These are phyloP conservation scores for Ceratina australensis DNA, from an alignment of 1,140 invertebrate species.

Conservation along the genomic window DNA sequence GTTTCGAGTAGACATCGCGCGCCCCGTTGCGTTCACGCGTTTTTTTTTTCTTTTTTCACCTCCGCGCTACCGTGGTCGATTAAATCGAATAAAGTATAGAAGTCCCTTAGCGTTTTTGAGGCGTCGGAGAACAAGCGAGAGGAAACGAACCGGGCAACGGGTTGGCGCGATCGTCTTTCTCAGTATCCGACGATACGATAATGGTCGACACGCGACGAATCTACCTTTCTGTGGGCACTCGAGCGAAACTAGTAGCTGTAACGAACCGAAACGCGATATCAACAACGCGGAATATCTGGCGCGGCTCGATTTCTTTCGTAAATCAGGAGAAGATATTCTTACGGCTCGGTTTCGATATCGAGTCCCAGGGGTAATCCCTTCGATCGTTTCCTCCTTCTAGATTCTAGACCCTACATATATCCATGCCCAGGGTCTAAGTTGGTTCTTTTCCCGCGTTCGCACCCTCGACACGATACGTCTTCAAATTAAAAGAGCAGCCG, in stretches of 20 bases:
- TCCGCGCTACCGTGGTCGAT: background rate
- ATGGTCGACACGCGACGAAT: constrained; percentile 32
- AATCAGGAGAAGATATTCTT: constrained; percentile 67
- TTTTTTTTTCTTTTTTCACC: background rate
- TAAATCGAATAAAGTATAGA: background rate
- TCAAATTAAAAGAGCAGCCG: constrained; percentile 69
- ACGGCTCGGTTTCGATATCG: constrained; percentile 65
- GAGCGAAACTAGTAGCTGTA: constrained; percentile 15
- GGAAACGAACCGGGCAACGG: background rate
- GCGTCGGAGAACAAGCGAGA: background rate
- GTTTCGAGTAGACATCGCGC: background rate
- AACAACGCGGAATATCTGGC: constrained; percentile 33
- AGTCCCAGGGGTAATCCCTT: constrained; percentile 50
- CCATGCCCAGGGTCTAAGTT: too few relatives aligned
- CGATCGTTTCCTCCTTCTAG: constrained; percentile 13
- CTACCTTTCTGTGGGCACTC: constrained; percentile 17
- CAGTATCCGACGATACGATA: constrained; percentile 25
- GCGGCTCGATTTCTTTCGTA: constrained; percentile 61
- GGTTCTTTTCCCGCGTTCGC: constrained; percentile 35
- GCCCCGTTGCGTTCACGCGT: background rate
- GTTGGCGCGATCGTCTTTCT: constrained; percentile 17
- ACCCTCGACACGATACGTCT: constrained; percentile 47
- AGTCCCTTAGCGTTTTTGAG: background rate
- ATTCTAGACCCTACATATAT: too few relatives aligned
- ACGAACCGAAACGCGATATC: constrained; percentile 47